A percentile compares a stretch with the other conserved stretches of the same genome.
Evolutionary conservation across 2,113 vertebrate genomes (phyloP).

Genomic region (Daphoenositta chrysoptera): DNA sequence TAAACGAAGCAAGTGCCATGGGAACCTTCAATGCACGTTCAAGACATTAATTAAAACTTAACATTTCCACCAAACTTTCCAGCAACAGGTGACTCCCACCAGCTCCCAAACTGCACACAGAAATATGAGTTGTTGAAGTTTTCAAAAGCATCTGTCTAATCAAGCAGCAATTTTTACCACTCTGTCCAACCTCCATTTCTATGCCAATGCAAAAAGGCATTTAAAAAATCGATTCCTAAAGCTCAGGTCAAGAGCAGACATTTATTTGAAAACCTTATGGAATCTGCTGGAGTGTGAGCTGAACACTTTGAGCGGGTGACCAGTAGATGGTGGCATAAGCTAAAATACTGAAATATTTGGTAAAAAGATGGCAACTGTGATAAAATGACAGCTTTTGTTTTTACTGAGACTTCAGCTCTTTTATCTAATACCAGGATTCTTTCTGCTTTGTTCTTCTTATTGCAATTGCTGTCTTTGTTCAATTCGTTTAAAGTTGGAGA

Average conservation of each 20-base stretch:
- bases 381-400: conserved; percentile 2
- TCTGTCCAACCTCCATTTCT: neutral
- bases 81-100: neutral
- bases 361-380: neutral
- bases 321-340: conserved; percentile 70
- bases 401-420: neutral
- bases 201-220: neutral
- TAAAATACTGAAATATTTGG: neutral
- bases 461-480: neutral
- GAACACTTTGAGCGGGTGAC: neutral
- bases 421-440: neutral
- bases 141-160: neutral
- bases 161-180: neutral
- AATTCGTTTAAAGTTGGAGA: neutral
- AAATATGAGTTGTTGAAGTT: neutral
- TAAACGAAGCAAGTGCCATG: neutral
- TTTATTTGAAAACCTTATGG: neutral
- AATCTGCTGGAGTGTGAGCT: neutral
- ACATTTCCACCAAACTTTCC: neutral
- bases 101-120: neutral
- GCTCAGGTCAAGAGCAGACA: neutral
- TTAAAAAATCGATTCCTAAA: neutral
- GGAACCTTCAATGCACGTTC: neutral
- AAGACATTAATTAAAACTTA: neutral
- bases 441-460: neutral